Base-by-base conservation (phyloP, 2,113 vertebrate genomes). In the Hydrolagus affinis region DNA sequence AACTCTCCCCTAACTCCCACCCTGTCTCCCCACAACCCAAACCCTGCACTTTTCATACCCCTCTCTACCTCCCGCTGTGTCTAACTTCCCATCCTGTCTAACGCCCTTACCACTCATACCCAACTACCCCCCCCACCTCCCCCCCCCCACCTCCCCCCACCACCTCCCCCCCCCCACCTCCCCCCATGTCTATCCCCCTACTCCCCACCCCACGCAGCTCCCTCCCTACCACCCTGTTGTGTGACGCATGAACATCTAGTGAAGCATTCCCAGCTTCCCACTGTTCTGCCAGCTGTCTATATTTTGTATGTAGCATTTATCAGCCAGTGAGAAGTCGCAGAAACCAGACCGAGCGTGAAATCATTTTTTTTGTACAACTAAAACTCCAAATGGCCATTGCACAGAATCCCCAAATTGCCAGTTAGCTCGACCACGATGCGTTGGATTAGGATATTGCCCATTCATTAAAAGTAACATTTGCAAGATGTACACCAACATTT, bases 371-470 rank as follows among this genome's bases (percentile, higher is more conserved):
- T 62, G 19, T 83, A 60, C 15, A 83, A 25, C 28, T 83, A 83
- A 21, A 83, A 83, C 30, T 83, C 78, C 66, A 83, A 83, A 30
- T 83, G 78, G 64, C 66, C 66, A 66, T 21, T 83, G 62, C 78
- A 30, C 78, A 68, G 78, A 83, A 21, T 28, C 25, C 64, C 78
- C 56, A 21, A 75, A 6, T 44, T 44, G 44, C 44, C 44, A 83
- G 32, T 17, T 66, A 23, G 8, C 0, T 32, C 62, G 12, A 28
- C 66, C 30, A 60, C 21, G 60, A 83, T 66, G 28, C 32, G 78
- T 25, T 4, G 28, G 60, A 83, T 83, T 66, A 28, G 66, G 32
- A 83, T 44, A 44, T 44, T 44, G 1, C 44, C 6, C 25, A 83
- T 9, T 44, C 15, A 0, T 28, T 14, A 21, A 83, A 83, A 83